Percentiles rank a stretch among this genome's conserved stretches.
Evolutionary conservation across 2,888 invertebrate species (phyloP).

Genomic region (Protophormia terraenovae): DNA sequence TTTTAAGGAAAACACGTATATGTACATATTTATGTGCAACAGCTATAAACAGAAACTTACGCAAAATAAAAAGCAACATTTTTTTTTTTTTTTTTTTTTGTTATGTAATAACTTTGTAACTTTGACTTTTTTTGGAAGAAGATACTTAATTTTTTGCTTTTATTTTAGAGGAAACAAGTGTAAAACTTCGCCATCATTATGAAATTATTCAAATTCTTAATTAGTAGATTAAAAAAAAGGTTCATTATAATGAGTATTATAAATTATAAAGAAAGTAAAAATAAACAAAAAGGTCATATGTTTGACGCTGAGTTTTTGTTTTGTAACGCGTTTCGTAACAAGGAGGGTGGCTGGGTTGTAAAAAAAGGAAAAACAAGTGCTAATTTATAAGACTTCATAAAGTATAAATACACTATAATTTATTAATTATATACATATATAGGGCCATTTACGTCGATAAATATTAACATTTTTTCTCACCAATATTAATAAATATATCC

Average conservation of each 20-base stretch:
- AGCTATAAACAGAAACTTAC: background rate
- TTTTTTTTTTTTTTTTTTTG: background rate
- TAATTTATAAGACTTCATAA: background rate
- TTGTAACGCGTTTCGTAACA: background rate
- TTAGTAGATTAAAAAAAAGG: constrained; percentile 68
- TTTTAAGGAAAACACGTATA: background rate
- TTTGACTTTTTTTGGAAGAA: constrained; percentile 22
- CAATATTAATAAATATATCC: too few relatives aligned
- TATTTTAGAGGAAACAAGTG: background rate
- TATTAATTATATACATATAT: background rate
- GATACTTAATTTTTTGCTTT: background rate
- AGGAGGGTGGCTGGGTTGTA: background rate
- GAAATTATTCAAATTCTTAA: constrained; percentile 73
- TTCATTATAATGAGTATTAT: constrained; percentile 16
- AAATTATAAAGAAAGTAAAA: background rate
- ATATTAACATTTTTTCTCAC: too few relatives aligned
- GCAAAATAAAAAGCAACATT: background rate
- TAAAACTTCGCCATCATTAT: constrained; percentile 23
- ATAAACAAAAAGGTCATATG: constrained; percentile 8
- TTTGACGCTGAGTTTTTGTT: background rate
- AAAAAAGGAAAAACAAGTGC: background rate
- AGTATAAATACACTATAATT: background rate
- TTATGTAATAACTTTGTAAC: constrained; percentile 11
- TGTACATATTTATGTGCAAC: background rate
- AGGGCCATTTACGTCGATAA: too few relatives aligned